Evolutionary conservation across 2,113 vertebrate species (phyloP), one percentile per base, ranked within the genome.

Genomic region (Chrysochloris asiatica): DNA sequence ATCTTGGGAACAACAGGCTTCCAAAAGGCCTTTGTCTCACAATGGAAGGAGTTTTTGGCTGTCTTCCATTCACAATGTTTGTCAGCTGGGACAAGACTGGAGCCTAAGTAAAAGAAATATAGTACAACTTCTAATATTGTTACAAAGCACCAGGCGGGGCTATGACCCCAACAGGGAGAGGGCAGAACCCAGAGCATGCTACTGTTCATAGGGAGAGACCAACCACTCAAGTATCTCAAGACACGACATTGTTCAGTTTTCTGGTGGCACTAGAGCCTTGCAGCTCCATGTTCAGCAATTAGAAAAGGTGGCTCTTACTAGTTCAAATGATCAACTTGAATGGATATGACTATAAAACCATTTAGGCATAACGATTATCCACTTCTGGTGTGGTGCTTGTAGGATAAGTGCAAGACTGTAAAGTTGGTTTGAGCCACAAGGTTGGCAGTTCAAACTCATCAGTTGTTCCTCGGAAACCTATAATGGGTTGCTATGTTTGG

Each of bases 21-120:
- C 95, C 76, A 36, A 96, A 97, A 95, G 90, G 91, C 93, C 83
- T 97, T 93, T 97, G 96, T 97, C 91, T 96, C 85, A 83, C 63
- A 8, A 36, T 89, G 88, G 77, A 63, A 75, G 91, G 85, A 94
- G 92, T 95, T 96, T 83, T 93, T 97, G 96, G 95, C 97, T 97
- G 93, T 93, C 83, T 95, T 97, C 96, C 96, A 97, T 45, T 88
- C 69, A 94, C 85, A 87, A 30, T 90, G 93, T 92, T 89, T 95
- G 94, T 95, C 85, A 88, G 83, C 83, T 95, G 95, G 82, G 80
- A 97, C 50, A 87, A 87, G 85, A 92, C 71, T 93, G 69, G 54
- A 90, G 87, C 83, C 93, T 93, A 90, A 93, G 88, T 26, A 88
- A 89, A 47, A 94, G 56, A 95, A 94, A 95, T 3, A n/a, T 86